These are phyloP conservation scores for Nymphalis polychloros DNA, from an alignment of 2,888 invertebrate species.

Conservation along the genomic window DNA sequence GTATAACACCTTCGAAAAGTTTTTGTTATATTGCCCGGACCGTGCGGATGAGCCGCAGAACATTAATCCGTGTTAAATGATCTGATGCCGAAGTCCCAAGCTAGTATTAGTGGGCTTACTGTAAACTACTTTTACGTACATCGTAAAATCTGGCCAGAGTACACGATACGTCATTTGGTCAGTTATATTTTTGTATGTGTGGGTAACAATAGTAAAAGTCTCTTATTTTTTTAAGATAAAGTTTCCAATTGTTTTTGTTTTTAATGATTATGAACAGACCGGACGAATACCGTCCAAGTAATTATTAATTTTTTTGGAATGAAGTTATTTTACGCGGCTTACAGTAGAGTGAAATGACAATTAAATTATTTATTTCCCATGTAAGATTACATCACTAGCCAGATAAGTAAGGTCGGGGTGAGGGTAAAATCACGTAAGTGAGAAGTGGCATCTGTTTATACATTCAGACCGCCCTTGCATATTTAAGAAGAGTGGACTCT, in stretches of 20 bases:
- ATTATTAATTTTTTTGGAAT: too few relatives aligned
- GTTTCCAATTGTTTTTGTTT: too few relatives aligned
- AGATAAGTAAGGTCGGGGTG: constrained; percentile 20
- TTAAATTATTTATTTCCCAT: too few relatives aligned
- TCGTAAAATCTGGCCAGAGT: constrained; percentile 3
- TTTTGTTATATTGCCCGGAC: constrained; percentile 46
- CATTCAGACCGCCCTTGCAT: constrained; percentile 35
- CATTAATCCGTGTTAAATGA: constrained; percentile 65
- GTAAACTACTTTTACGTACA: constrained; percentile 7
- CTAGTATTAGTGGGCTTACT: constrained; percentile 10
- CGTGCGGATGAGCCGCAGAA: constrained; percentile 32
- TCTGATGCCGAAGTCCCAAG: constrained; percentile 45
- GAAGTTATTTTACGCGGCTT: too few relatives aligned
- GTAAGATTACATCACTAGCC: neutral
- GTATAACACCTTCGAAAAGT: constrained; percentile 24
- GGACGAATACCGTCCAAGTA: too few relatives aligned
- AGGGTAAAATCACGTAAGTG: constrained; percentile 48
- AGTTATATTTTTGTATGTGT: too few relatives aligned
- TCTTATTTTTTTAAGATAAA: too few relatives aligned
- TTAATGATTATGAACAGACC: too few relatives aligned
- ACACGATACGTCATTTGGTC: neutral
- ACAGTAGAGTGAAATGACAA: too few relatives aligned
- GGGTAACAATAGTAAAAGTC: too few relatives aligned
- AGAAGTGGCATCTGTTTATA: constrained; percentile 36
- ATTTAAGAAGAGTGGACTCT: constrained; percentile 27